phyloP scores from a whole-genome alignment of 2,113 vertebrate genomes.

The Scomber japonicus region DNA sequence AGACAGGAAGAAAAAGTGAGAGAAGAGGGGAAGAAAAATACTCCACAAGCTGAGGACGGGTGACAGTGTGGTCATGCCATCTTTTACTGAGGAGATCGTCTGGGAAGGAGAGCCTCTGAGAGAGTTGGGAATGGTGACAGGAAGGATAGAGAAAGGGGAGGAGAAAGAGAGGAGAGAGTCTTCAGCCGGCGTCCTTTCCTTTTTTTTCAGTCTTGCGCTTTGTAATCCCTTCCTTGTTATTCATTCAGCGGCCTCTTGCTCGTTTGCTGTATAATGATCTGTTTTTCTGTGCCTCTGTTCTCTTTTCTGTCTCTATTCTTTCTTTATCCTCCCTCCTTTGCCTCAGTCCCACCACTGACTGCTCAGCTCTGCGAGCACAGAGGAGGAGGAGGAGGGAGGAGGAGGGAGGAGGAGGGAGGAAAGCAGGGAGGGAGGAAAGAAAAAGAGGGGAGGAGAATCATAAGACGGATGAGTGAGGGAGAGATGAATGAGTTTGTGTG shows the following conservation, averaged over 20 bases:
- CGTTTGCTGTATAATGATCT: constrained; percentile 73
- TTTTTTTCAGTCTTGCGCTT: constrained; percentile 66
- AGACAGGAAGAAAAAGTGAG: constrained; percentile 12
- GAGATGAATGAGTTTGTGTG: constrained; percentile 69
- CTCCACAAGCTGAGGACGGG: constrained; percentile 65
- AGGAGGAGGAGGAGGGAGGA: constrained; percentile 47
- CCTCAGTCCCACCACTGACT: constrained; percentile 86
- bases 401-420: constrained; percentile 7
- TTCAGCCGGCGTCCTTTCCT: constrained; percentile 65
- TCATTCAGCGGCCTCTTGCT: constrained; percentile 76
- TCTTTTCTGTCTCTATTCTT: constrained; percentile 66
- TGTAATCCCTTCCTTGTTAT: constrained; percentile 82
- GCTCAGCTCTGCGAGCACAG: constrained; percentile 71
- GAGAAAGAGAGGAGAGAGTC: constrained; percentile 51
- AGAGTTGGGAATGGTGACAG: constrained; percentile 65
- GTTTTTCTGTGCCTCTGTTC: constrained; percentile 68
- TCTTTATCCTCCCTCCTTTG: constrained; percentile 76
- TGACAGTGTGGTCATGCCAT: constrained; percentile 72
- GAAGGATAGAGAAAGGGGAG: constrained; percentile 57
- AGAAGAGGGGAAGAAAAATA: constrained; percentile 13
- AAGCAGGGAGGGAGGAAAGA: neutral
- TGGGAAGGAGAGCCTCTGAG: constrained; percentile 59
- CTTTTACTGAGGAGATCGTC: constrained; percentile 60
- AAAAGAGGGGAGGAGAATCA: constrained; percentile 73
- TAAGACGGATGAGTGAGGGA: constrained; percentile 75